Percentiles rank a stretch among this genome's conserved stretches.
These are phyloP conservation scores for Acanthurus tractus DNA, from an alignment of 2,797 vertebrate genomes.

Conservation along the genomic window DNA sequence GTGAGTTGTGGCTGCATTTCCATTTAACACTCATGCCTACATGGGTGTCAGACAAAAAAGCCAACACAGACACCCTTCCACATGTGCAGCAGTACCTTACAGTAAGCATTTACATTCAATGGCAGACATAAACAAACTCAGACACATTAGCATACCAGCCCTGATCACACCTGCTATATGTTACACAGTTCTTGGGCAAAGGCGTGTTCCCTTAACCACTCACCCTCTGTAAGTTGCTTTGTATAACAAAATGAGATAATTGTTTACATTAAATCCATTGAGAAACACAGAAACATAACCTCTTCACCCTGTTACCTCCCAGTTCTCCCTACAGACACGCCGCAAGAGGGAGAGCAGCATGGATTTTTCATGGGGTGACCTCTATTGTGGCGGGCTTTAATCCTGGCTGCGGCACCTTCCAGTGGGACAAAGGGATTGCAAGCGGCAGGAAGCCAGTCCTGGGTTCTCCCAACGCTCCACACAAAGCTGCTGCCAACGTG, in stretches of 20 bases:
- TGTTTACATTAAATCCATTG: conserved; percentile 13
- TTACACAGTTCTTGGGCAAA: background rate
- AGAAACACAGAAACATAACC: conserved; percentile 25
- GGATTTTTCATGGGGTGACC: conserved; percentile 65
- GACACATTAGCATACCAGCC: background rate
- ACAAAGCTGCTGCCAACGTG: conserved; percentile 77
- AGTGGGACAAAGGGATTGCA: conserved; percentile 75
- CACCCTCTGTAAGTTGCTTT: background rate
- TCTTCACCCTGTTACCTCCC: conserved; percentile 13
- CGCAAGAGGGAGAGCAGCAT: conserved; percentile 22
- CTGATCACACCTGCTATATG: background rate
- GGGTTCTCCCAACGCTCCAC: conserved; percentile 68
- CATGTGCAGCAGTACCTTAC: background rate
- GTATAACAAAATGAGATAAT: conserved; percentile 1
- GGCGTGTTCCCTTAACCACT: background rate
- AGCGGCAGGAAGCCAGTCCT: conserved; percentile 78
- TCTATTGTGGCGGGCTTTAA: conserved; percentile 77
- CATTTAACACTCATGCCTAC: background rate
- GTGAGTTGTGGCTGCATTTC: background rate
- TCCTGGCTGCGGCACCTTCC: conserved; percentile 75
- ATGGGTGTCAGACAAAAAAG: background rate
- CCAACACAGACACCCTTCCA: background rate
- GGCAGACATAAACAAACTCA: background rate
- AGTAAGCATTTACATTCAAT: background rate
- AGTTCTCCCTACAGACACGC: conserved; percentile 34